Conservation (phyloP, 2,888 invertebrate genomes). For the Trichopria drosophilae region DNA sequence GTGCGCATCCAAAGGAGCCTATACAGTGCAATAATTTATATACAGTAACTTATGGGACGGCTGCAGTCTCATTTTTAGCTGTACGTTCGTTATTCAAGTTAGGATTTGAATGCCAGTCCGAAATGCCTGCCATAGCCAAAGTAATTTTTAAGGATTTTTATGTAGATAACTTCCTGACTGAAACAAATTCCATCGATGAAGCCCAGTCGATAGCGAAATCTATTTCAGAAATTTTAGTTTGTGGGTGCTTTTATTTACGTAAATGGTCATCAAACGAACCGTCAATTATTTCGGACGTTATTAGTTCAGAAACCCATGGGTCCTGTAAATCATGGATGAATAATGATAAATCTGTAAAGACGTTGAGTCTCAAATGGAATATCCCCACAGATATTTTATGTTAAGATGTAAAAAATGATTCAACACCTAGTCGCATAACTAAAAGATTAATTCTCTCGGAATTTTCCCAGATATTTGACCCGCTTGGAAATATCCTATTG, state of each 20-base stretch:
- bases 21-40: not conserved
- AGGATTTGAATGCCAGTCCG: not conserved
- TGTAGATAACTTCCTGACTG: constrained; percentile 9
- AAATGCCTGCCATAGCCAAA: not conserved
- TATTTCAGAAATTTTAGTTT: not conserved
- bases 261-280: not conserved
- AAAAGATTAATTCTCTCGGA: too few species aligned
- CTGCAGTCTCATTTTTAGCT: not conserved
- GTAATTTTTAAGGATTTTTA: not conserved
- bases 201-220: not conserved
- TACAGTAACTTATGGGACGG: not conserved
- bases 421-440: too few species aligned
- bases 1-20: not conserved
- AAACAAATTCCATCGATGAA: constrained; percentile 1
- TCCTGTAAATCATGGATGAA: not conserved
- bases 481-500: too few species aligned
- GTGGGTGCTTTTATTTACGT: constrained; percentile 4
- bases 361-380: not conserved
- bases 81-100: not conserved
- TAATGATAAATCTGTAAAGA: not conserved
- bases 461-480: too few species aligned
- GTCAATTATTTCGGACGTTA: not conserved
- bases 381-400: not conserved
- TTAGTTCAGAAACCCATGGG: not conserved
- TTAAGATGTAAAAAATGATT: not conserved